phyloP scores from a whole-genome alignment of 2,113 vertebrate species.

The Dicerorhinus sumatrensis region DNA sequence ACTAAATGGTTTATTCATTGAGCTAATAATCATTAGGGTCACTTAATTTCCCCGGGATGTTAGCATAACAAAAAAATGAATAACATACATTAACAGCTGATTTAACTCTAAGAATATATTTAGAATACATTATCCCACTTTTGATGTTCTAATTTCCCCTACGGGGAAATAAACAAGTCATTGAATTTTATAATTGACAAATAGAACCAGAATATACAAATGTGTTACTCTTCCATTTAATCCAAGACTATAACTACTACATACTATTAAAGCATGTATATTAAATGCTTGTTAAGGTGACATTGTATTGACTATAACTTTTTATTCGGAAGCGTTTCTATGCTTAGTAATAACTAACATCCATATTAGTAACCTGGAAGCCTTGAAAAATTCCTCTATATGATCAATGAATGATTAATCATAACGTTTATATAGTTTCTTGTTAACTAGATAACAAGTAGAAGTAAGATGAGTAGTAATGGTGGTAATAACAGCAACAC shows the following conservation, averaged over 20 bases:
- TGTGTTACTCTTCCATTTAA: not conserved
- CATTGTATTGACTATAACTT: not conserved
- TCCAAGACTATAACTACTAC: not conserved
- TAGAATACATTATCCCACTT: constrained; percentile 26
- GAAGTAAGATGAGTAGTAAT: not conserved
- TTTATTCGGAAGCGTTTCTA: not conserved
- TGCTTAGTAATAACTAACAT: not conserved
- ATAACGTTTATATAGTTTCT: not conserved
- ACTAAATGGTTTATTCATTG: constrained; percentile 3
- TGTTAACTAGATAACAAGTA: not conserved
- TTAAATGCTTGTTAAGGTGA: not conserved
- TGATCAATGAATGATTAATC: not conserved
- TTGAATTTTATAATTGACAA: not conserved
- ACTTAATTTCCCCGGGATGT: not conserved
- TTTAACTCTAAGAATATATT: constrained; percentile 31
- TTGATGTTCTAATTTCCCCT: not conserved
- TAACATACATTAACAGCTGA: not conserved
- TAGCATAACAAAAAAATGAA: not conserved
- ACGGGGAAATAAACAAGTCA: not conserved
- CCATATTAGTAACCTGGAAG: not conserved
- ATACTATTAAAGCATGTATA: not conserved
- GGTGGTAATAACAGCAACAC: not conserved
- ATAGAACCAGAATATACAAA: constrained; percentile 5
- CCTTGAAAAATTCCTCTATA: not conserved
- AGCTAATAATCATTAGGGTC: not conserved